Evolutionary conservation across 35 echinoderm and acorn worm genomes (phyloP).

Genomic region (Patiria miniata): DNA sequence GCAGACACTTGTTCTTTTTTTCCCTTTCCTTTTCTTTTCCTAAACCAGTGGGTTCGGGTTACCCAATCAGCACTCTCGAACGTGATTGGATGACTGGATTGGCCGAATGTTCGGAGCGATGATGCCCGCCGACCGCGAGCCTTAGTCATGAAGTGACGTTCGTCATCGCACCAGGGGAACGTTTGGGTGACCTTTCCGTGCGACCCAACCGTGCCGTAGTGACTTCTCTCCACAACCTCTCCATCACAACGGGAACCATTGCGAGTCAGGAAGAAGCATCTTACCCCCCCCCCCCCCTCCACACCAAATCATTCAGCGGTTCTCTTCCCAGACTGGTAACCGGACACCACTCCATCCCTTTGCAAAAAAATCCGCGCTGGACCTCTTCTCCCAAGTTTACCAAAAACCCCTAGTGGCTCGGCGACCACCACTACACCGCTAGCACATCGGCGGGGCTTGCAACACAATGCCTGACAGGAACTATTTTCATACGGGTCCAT

Average conservation of each 20-base stretch:
- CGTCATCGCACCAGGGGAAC: not conserved
- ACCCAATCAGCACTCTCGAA: conserved; percentile 16
- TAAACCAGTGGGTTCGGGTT: not conserved
- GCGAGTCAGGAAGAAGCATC: not conserved
- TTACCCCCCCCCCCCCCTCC: no score
- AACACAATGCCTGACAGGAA: conserved; percentile 30
- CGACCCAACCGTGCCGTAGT: not conserved
- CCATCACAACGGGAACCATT: not conserved
- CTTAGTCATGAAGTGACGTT: conserved; percentile 25
- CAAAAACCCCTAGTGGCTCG: not conserved
- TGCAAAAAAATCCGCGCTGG: not conserved
- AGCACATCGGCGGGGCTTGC: not conserved
- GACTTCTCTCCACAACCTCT: conserved; percentile 4
- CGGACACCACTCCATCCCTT: conserved; percentile 3
- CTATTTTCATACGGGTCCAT: conserved; percentile 27
- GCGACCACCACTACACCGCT: not conserved
- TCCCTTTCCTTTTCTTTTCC: not conserved
- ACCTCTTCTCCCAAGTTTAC: not conserved
- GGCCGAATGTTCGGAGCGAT: conserved; percentile 3
- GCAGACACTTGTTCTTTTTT: no score
- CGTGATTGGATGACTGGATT: conserved; percentile 9
- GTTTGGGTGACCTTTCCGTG: no score
- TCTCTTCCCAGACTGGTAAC: conserved; percentile 8
- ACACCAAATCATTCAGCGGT: no score
- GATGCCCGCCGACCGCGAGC: not conserved